These are phyloP conservation scores for Dyspetes luteomarginatus DNA, from an alignment of 2,888 invertebrate species.

Conservation along the genomic window DNA sequence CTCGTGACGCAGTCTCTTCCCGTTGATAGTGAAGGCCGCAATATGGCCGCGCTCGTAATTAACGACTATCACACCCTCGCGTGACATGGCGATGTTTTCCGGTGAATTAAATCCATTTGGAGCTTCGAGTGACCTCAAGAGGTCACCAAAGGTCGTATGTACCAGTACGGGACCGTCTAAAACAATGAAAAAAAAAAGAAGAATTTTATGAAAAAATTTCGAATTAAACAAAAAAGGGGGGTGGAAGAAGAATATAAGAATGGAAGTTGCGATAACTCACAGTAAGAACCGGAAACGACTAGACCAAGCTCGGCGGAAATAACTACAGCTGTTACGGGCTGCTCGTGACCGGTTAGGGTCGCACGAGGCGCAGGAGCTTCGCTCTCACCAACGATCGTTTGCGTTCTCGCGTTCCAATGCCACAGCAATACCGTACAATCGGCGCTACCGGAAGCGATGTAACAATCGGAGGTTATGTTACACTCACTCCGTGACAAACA, in stretches of 20 bases:
- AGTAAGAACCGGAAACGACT: constrained; percentile 96
- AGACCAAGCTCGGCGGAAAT: constrained; percentile 99
- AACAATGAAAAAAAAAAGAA: constrained; percentile 20
- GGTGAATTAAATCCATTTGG: constrained; percentile 91
- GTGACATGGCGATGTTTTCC: constrained; percentile 95
- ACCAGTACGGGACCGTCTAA: constrained; percentile 96
- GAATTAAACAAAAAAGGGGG: constrained; percentile 1
- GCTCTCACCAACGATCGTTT: constrained; percentile 98
- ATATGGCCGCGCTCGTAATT: constrained; percentile 96
- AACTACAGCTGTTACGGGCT: constrained; percentile 96
- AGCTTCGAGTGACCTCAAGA: constrained; percentile 94
- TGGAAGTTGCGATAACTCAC: constrained; percentile 82
- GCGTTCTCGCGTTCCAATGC: constrained; percentile 99
- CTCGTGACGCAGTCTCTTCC: constrained; percentile 93
- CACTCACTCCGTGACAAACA: constrained; percentile 99
- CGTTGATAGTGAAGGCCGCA: constrained; percentile 97
- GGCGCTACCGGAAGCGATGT: constrained; percentile 98
- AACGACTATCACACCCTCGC: constrained; percentile 98
- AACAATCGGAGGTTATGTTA: constrained; percentile 99
- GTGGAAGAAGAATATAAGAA: not conserved
- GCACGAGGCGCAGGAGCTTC: constrained; percentile 98
- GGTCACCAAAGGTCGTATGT: constrained; percentile 98
- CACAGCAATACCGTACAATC: constrained; percentile 99
- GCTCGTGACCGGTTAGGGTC: constrained; percentile 98
- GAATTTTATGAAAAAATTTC: not conserved